These are phyloP conservation scores for Philaethria dido DNA, from an alignment of 2,888 invertebrate genomes.

Conservation along the genomic window DNA sequence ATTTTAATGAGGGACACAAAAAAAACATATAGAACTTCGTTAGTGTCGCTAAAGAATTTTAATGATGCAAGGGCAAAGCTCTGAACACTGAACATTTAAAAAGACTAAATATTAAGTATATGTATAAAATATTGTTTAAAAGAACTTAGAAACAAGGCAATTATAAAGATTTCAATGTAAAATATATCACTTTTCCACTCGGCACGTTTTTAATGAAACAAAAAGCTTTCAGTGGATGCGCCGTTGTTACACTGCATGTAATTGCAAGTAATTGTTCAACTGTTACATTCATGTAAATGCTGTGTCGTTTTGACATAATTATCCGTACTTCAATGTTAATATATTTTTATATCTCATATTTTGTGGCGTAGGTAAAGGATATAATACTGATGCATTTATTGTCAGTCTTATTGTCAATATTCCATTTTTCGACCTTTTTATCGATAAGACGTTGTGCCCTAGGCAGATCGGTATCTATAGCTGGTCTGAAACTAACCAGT, in stretches of 20 bases:
- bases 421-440: too few relatives aligned
- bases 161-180: conserved; percentile 9
- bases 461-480: too few relatives aligned
- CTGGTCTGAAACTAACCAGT: too few relatives aligned
- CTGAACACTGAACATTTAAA: neutral
- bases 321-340: neutral
- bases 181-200: conserved; percentile 1
- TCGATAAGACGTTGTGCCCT: too few relatives aligned
- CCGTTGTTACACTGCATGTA: conserved; percentile 19
- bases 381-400: too few relatives aligned
- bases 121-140: neutral
- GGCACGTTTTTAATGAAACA: conserved; percentile 9
- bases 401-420: too few relatives aligned
- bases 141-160: neutral
- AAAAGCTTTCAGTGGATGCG: conserved; percentile 23
- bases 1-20: conserved; percentile 1
- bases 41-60: conserved; percentile 7
- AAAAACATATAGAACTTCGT: conserved; percentile 11
- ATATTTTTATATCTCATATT: neutral
- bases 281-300: conserved; percentile 15
- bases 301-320: neutral
- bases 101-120: neutral
- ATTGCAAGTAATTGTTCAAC: conserved; percentile 23
- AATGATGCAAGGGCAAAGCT: conserved; percentile 10
- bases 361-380: too few relatives aligned